Conservation (phyloP, 2,888 invertebrate genomes). For the Rotaria socialis region DNA sequence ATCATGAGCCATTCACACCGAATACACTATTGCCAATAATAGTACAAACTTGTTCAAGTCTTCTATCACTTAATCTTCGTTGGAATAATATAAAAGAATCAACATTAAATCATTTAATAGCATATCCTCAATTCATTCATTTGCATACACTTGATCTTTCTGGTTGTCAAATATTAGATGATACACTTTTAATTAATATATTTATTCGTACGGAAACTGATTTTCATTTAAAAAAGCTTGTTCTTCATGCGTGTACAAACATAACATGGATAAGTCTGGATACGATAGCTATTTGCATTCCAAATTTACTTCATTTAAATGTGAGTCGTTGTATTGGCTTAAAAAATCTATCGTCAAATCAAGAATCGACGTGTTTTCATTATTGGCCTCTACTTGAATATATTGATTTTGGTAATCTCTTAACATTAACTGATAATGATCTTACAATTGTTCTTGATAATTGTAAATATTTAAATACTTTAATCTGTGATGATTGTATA, state of each 20-base stretch:
- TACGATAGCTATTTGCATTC: neutral
- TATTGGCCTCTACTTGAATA: neutral
- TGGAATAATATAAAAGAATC: neutral
- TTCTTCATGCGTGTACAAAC: neutral
- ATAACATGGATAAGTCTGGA: neutral
- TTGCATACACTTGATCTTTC: neutral
- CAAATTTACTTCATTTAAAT: neutral
- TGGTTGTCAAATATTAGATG: constrained; percentile 27
- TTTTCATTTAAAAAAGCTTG: constrained; percentile 4
- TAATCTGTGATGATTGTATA: constrained; percentile 11
- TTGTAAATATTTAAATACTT: constrained; percentile 12
- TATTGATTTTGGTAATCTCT: neutral
- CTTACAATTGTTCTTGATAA: neutral
- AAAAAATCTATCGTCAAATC: neutral
- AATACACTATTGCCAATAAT: neutral
- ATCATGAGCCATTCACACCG: constrained; percentile 26
- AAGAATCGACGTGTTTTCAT: neutral
- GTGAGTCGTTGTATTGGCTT: constrained; percentile 29
- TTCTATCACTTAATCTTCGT: neutral
- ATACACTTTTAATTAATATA: neutral
- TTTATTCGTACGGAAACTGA: neutral
- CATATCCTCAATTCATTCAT: neutral
- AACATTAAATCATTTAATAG: neutral
- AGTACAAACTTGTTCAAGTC: neutral
- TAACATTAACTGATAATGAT: neutral